A percentile compares a stretch with the other conserved stretches of the same genome.
Evolutionary conservation across 2,888 invertebrate species (phyloP).

Genomic region (Agrochola macilenta): DNA sequence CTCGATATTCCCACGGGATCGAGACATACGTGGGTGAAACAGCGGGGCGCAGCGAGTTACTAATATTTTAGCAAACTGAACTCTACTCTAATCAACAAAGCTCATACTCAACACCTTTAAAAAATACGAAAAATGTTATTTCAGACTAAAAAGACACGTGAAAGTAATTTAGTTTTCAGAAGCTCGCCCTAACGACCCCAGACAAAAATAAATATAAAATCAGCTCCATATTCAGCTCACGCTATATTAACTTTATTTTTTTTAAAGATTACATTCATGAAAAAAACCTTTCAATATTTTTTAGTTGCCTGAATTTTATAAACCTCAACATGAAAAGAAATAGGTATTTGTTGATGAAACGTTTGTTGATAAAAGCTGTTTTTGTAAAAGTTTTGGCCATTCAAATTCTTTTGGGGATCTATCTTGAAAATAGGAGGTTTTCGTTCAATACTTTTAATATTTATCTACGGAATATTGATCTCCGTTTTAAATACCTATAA

Average conservation of each 20-base stretch:
- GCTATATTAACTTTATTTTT: not conserved
- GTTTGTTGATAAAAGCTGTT: not conserved
- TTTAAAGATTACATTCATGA: slow-evolving; percentile 13
- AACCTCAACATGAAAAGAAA: not conserved
- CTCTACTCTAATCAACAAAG: too few relatives aligned
- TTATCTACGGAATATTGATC: too few relatives aligned
- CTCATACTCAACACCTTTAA: too few relatives aligned
- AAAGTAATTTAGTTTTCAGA: slow-evolving; percentile 1
- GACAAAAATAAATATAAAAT: not conserved
- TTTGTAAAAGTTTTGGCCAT: not conserved
- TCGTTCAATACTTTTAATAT: not conserved
- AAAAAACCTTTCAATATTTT: slow-evolving; percentile 25
- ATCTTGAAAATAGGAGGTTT: not conserved
- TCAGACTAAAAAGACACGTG: slow-evolving; percentile 2
- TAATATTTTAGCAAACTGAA: too few relatives aligned
- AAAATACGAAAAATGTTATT: not conserved
- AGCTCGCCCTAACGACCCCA: not conserved
- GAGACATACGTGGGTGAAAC: too few relatives aligned
- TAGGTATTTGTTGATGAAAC: not conserved
- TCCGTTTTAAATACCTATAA: too few relatives aligned
- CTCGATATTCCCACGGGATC: too few relatives aligned
- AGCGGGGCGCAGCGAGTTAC: too few relatives aligned
- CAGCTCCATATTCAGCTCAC: slow-evolving; percentile 10
- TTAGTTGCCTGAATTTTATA: slow-evolving; percentile 1
- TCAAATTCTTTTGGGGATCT: not conserved